These are phyloP conservation scores for Bugula neritina DNA, from an alignment of 2,888 invertebrate species.

Conservation along the genomic window DNA sequence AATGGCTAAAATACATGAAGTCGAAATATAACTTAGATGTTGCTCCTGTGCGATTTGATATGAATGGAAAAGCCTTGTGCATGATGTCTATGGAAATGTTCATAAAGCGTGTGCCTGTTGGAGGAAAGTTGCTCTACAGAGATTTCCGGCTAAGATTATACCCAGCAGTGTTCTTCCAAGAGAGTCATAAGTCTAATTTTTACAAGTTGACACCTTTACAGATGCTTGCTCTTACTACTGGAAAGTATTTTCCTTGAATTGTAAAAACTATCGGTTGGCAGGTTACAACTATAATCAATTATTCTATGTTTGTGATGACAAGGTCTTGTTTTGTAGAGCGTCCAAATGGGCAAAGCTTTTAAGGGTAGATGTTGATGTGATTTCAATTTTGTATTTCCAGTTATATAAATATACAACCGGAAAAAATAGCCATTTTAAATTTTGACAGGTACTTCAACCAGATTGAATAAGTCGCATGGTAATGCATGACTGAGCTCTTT, in stretches of 20 bases:
- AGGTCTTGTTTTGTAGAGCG: too few relatives aligned
- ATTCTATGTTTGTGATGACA: too few relatives aligned
- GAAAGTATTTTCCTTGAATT: slow-evolving; percentile 20
- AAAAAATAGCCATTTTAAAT: too few relatives aligned
- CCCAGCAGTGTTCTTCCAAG: slow-evolving; percentile 57
- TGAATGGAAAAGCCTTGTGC: slow-evolving; percentile 84
- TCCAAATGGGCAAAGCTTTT: too few relatives aligned
- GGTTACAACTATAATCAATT: too few relatives aligned
- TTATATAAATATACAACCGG: too few relatives aligned
- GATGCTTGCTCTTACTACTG: slow-evolving; percentile 24
- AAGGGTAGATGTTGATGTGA: too few relatives aligned
- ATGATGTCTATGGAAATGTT: slow-evolving; percentile 74
- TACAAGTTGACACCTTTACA: slow-evolving; percentile 12
- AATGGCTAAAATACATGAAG: slow-evolving; percentile 79
- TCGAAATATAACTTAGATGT: slow-evolving; percentile 74
- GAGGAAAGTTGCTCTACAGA: slow-evolving; percentile 65
- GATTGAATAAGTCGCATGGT: too few relatives aligned
- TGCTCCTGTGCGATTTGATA: slow-evolving; percentile 87
- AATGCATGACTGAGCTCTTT: too few relatives aligned
- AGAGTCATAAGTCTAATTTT: neutral
- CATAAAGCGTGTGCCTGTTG: slow-evolving; percentile 64
- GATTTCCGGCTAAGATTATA: slow-evolving; percentile 67
- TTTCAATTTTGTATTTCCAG: too few relatives aligned
- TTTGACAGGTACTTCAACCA: too few relatives aligned
- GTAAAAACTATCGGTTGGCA: too few relatives aligned